phyloP scores from a whole-genome alignment of 2,888 invertebrate species.

The Seira sanloemensis region DNA sequence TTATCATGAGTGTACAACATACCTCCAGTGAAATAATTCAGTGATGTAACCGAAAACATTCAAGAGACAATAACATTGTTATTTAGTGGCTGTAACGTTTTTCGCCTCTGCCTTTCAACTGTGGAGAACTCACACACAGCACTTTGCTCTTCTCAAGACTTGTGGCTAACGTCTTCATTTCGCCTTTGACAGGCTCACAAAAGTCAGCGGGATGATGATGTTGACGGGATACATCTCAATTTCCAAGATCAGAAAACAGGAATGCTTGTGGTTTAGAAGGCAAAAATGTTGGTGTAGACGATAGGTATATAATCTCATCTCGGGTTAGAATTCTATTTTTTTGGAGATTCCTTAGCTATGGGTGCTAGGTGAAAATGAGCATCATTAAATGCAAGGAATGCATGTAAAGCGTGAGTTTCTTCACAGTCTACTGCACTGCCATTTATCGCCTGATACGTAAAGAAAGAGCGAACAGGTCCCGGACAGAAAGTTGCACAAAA shows the following conservation, averaged over 20 bases:
- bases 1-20: slow-evolving; percentile 4
- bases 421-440: background rate
- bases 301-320: too few relatives aligned
- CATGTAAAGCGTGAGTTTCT: slow-evolving; percentile 10
- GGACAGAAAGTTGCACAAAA: background rate
- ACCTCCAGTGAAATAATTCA: slow-evolving; percentile 19
- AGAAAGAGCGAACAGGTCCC: too few relatives aligned
- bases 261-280: background rate
- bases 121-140: background rate
- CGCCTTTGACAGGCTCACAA: background rate
- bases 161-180: slow-evolving; percentile 13
- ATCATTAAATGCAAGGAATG: slow-evolving; percentile 2
- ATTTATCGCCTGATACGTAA: background rate
- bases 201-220: background rate
- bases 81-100: slow-evolving; percentile 26
- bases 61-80: slow-evolving; percentile 44
- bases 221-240: slow-evolving; percentile 31
- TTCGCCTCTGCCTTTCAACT: background rate
- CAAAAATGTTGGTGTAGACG: background rate
- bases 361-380: background rate
- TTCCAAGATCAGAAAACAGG: too few relatives aligned
- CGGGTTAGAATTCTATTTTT: too few relatives aligned
- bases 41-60: slow-evolving; percentile 7
- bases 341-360: too few relatives aligned
- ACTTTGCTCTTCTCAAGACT: background rate